Base-by-base conservation (phyloP, 2,113 vertebrate species). In the Ptilorrhoa leucosticta region DNA sequence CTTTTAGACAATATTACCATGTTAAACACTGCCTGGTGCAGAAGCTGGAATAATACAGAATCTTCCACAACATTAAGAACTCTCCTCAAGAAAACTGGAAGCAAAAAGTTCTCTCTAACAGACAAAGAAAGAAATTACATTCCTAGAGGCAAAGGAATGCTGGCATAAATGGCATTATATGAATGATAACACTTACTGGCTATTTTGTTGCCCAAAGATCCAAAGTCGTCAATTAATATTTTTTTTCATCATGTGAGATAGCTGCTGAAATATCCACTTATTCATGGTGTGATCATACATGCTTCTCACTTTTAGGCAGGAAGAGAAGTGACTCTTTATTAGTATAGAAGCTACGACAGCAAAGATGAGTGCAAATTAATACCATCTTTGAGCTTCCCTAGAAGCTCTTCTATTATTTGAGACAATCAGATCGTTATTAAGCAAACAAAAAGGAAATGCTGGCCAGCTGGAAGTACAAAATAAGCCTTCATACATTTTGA, bases 241-340 rank as follows among this genome's bases (percentile, higher is more conserved):
- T 14, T 35, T 69, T 91, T 94, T 93, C 37, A 71, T 86, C 68
- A 58, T 54, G 73, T 71, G 87, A 96, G 68, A 60, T 47, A 96
- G 63, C 50, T 83, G 53, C 64, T 90, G 85, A 94, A 97, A 93
- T 95, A 92, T 80, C 47, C 64, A 87, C 33, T 97, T 95, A 96
- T 97, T 97, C 91, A 89, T 93, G 65, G 31, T 93, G 82, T 92
- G 54, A 81, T 80, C 78, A 81, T 70, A 84, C 79, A 76, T 64
- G 51, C 20, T 91, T 57, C 64, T 87, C 63, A 64, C 24, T 93
- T 91, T 44, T 86, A 78, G 66, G 65, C 93, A 97, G 87, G 80
- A 95, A 95, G 69, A 54, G 39, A 39, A 93, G 91, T 93, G 92
- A 92, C 65, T 96, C 48, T 61, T 80, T 85, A 80, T 60, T 27